Evolutionary conservation across 2,113 vertebrate genomes (phyloP), one percentile per base, ranked within the genome.

Genomic region (Drymodes brunneopygia): DNA sequence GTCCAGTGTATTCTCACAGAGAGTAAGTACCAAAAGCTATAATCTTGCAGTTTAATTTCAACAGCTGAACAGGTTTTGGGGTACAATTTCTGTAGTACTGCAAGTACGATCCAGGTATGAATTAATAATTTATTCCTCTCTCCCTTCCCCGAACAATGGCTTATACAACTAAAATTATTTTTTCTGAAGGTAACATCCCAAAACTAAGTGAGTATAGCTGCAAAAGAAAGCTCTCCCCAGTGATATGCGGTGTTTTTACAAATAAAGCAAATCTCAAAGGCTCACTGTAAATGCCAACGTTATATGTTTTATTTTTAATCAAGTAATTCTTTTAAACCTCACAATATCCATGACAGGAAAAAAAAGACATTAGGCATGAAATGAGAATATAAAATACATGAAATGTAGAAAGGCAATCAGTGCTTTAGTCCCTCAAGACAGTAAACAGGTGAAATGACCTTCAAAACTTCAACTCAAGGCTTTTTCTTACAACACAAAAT

Each of bases 261-360:
- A 84, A 90, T 73, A 93, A 62, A 89, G 90, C 81, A 89, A 91
- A 87, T 48, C 36, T 95, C 81, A 58, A 90, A 92, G 91, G 71
- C 11, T 62, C 7, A 7, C 50, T 65, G 83, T 97, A 97, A 98
- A 98, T 98, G 98, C 53, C 98, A 98, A 98, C 9, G 94, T 98
- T 98, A 97, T 97, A 98, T 96, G 96, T 95, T 98, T 98, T 98
- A 98, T 98, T 98, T 98, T 98, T 97, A 98, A 98, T 98, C 98
- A 98, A 96, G 98, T 98, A 97, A 97, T 97, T 98, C 81, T 97
- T 97, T 98, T 91, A 97, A 98, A 98, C 97, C 96, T 97, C 98
- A 98, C 97, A 98, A 98, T 97, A 97, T 98, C 94, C 96, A 97
- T 97, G 97, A 98, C 97, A 98, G 97, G 97, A 95, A 93, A 98